Conservation (phyloP, 2,113 vertebrate genomes). For the Damaliscus lunatus region DNA sequence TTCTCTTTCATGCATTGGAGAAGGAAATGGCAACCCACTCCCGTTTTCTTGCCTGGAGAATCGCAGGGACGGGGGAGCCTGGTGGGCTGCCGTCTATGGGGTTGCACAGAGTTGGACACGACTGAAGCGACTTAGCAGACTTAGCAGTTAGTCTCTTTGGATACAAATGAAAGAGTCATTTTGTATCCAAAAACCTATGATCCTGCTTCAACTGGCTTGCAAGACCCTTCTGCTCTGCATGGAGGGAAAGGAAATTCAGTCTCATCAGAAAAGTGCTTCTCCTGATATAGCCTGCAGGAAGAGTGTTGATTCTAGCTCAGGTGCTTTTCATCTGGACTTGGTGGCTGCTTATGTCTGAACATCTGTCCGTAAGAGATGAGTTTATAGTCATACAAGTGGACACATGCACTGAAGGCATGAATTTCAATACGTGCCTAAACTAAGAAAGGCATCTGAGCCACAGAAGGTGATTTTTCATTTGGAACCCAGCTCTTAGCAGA, state of each 20-base stretch:
- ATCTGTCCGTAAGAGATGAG: background rate
- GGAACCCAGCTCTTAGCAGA: background rate
- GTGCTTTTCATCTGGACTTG: background rate
- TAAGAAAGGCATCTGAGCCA: background rate
- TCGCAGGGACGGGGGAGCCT: too few relatives aligned
- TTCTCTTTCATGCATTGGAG: too few relatives aligned
- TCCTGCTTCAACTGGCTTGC: background rate
- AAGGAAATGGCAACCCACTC: too few relatives aligned
- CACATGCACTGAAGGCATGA: background rate
- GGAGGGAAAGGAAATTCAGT: background rate
- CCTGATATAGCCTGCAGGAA: background rate
- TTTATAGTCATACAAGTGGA: background rate
- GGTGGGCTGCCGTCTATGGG: too few relatives aligned
- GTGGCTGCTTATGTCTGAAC: background rate
- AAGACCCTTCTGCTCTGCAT: background rate
- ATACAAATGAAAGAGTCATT: background rate
- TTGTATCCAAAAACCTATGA: background rate
- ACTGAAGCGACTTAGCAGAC: too few relatives aligned
- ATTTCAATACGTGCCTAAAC: background rate
- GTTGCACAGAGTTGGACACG: too few relatives aligned
- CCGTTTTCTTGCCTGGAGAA: too few relatives aligned
- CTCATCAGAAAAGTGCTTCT: background rate
- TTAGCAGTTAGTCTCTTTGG: too few relatives aligned
- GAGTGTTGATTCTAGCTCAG: background rate
- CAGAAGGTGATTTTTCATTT: background rate